phyloP scores from a whole-genome alignment of 2,888 invertebrate species.

The Aspidiotus destructor region DNA sequence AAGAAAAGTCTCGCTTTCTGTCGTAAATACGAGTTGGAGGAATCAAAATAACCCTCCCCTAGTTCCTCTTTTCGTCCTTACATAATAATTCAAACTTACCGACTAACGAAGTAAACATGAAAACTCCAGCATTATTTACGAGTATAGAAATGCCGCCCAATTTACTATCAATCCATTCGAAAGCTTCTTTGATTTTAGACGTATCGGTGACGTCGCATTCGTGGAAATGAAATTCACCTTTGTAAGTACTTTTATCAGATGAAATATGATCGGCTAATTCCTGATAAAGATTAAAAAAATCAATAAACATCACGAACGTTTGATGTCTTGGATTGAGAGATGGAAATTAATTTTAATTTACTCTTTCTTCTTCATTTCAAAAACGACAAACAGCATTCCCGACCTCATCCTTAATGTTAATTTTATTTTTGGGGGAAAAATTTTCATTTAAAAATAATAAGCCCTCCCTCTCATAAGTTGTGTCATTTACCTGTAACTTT shows the following conservation, averaged over 20 bases:
- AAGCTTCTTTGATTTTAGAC: not conserved
- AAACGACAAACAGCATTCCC: not conserved
- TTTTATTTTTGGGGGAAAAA: not conserved
- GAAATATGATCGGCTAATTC: not conserved
- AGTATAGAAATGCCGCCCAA: slow-evolving; percentile 6
- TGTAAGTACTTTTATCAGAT: not conserved
- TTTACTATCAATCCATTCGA: slow-evolving; percentile 5
- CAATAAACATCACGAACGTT: too few relatives aligned
- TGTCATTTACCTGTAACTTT: too few relatives aligned
- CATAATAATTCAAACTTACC: not conserved
- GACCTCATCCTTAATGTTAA: not conserved
- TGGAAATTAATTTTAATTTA: too few relatives aligned
- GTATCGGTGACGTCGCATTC: slow-evolving; percentile 14
- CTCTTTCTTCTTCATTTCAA: too few relatives aligned
- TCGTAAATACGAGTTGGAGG: too few relatives aligned
- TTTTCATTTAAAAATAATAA: not conserved
- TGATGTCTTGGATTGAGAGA: too few relatives aligned
- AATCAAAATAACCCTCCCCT: too few relatives aligned
- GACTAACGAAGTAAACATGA: not conserved
- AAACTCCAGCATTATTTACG: slow-evolving; percentile 7
- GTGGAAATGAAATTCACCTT: slow-evolving; percentile 7
- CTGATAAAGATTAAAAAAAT: not conserved
- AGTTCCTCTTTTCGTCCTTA: too few relatives aligned
- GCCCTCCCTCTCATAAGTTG: too few relatives aligned
- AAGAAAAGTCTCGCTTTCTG: too few relatives aligned